Evolutionary conservation across 2,888 invertebrate genomes (phyloP).

Genomic region (Darwinula stevensoni): DNA sequence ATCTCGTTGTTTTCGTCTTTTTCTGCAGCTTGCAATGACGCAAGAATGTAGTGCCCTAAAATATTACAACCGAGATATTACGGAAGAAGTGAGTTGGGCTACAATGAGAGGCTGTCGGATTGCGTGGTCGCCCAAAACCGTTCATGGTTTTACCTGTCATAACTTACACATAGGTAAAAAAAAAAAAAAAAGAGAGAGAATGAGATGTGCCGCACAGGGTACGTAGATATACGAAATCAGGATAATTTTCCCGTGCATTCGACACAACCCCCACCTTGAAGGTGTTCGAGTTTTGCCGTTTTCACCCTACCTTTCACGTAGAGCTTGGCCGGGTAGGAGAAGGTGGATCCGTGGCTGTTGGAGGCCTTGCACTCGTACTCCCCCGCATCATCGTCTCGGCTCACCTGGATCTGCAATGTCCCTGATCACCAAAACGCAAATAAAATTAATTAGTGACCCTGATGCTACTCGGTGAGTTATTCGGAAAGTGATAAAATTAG

Average conservation of each 20-base stretch:
- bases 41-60: no score
- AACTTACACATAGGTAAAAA: no score
- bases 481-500: constrained; percentile 3
- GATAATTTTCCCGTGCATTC: no score
- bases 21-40: no score
- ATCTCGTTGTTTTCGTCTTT: no score
- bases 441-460: constrained; percentile 5
- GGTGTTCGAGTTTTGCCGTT: background rate
- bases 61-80: no score
- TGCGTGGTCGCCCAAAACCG: no score
- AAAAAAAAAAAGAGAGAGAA: no score
- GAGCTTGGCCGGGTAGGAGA: constrained; percentile 52
- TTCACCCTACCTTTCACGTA: constrained; percentile 76
- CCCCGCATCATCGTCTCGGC: constrained; percentile 69
- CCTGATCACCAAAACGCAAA: constrained; percentile 24
- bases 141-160: no score
- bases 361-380: constrained; percentile 90
- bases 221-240: constrained; percentile 3
- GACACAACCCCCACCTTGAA: background rate
- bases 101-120: no score
- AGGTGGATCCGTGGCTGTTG: constrained; percentile 70
- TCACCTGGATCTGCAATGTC: constrained; percentile 58
- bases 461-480: background rate
- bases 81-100: no score
- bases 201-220: no score